Conservation (phyloP, 2,113 vertebrate genomes). For the Myodes glareolus region DNA sequence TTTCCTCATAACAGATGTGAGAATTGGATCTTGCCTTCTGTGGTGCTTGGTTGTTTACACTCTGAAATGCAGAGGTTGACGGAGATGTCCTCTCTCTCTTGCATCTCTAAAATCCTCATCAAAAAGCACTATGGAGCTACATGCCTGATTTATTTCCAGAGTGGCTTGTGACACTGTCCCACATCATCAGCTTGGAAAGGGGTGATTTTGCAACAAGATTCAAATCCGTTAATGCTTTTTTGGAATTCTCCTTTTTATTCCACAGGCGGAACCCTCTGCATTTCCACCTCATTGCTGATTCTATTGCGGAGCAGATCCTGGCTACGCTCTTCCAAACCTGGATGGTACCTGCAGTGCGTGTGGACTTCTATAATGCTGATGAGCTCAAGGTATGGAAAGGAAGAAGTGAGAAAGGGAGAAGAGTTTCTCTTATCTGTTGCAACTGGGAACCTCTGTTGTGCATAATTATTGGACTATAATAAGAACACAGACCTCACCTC, state of each 20-base stretch:
- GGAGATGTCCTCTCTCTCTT: background rate
- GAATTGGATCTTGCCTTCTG: background rate
- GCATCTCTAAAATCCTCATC: background rate
- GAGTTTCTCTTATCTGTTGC: accelerated
- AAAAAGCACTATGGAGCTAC: too few relatives aligned
- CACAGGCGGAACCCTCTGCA: slow-evolving; percentile 96
- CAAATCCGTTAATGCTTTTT: background rate
- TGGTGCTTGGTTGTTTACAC: background rate
- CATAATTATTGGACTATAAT: background rate
- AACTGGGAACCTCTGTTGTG: background rate
- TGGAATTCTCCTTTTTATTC: background rate
- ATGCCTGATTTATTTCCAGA: background rate
- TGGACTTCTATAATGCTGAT: slow-evolving; percentile 98
- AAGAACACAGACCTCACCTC: background rate
- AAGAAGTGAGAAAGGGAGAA: background rate
- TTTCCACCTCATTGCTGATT: slow-evolving; percentile 98
- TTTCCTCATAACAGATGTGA: background rate
- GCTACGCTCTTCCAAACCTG: slow-evolving; percentile 96
- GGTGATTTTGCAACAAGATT: background rate
- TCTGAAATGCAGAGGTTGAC: background rate
- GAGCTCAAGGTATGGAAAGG: slow-evolving; percentile 94
- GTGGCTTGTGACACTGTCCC: accelerated
- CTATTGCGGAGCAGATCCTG: slow-evolving; percentile 97
- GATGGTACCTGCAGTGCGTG: slow-evolving; percentile 98
- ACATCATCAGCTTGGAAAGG: accelerated